A percentile compares a stretch with the other conserved stretches of the same genome.
phyloP scores from a whole-genome alignment of 2,113 vertebrate species.

The Cyphomyrus discorhynchus region DNA sequence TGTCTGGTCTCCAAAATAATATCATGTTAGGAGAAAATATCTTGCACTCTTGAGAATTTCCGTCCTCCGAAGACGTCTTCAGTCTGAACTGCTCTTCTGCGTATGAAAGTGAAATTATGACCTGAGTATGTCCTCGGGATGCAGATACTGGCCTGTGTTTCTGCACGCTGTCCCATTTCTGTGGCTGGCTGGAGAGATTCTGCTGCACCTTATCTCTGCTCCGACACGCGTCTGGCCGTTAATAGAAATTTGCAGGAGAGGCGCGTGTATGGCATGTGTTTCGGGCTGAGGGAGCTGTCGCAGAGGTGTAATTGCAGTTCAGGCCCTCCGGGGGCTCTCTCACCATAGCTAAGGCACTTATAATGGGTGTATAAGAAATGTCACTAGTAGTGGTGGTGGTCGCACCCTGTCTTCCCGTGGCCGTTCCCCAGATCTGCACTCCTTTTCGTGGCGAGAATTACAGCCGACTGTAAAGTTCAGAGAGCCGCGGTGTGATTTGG shows the following conservation, averaged over 20 bases:
- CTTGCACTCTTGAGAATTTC: background rate
- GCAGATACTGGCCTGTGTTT: conserved; percentile 62
- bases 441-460: background rate
- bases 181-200: conserved; percentile 67
- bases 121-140: conserved; percentile 35
- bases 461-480: background rate
- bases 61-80: background rate
- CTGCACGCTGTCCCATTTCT: conserved; percentile 61
- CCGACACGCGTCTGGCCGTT: conserved; percentile 71
- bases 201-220: conserved; percentile 68
- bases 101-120: conserved; percentile 13
- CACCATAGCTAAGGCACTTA: background rate
- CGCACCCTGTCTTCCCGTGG: background rate
- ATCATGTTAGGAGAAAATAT: background rate
- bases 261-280: conserved; percentile 63
- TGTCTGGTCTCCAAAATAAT: background rate
- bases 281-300: conserved; percentile 49
- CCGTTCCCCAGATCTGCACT: background rate
- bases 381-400: background rate
- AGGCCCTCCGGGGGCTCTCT: conserved; percentile 40
- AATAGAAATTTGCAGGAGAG: conserved; percentile 68
- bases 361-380: background rate
- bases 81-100: background rate
- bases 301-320: conserved; percentile 62
- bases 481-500: background rate